Evolutionary conservation across 2,797 vertebrate species (phyloP).

Genomic region (Microctenopoma steveboyesi): DNA sequence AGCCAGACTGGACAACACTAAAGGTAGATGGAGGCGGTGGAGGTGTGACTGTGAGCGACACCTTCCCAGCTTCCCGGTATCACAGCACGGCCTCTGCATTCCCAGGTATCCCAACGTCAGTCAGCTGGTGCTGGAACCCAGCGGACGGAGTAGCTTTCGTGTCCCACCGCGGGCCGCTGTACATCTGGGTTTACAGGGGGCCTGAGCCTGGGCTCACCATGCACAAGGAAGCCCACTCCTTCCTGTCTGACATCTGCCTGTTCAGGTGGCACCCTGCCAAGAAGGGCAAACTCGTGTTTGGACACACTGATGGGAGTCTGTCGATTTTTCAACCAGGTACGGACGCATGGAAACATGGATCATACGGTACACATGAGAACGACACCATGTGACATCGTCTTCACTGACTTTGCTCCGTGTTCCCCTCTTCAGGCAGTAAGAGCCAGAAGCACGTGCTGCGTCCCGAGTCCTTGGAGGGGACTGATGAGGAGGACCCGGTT

Average conservation of each 20-base stretch:
- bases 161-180: slow-evolving; percentile 92
- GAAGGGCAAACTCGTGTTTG: slow-evolving; percentile 93
- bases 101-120: slow-evolving; percentile 89
- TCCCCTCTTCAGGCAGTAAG: slow-evolving; percentile 85
- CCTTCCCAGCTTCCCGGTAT: not conserved
- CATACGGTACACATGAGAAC: no score
- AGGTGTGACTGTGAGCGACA: not conserved
- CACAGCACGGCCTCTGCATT: slow-evolving; percentile 1
- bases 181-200: slow-evolving; percentile 91
- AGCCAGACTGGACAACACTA: slow-evolving; percentile 88
- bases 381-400: no score
- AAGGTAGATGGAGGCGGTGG: slow-evolving; percentile 57
- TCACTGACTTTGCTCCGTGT: not conserved
- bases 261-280: slow-evolving; percentile 95
- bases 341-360: no score
- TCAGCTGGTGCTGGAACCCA: slow-evolving; percentile 95
- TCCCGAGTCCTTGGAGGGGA: slow-evolving; percentile 94
- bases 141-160: slow-evolving; percentile 90
- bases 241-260: slow-evolving; percentile 93
- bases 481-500: slow-evolving; percentile 95
- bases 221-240: slow-evolving; percentile 95
- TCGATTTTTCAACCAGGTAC: slow-evolving; percentile 95
- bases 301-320: slow-evolving; percentile 95
- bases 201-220: slow-evolving; percentile 87
- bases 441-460: slow-evolving; percentile 94